These are phyloP conservation scores for Chrysolina americana DNA, from an alignment of 2,888 invertebrate species.

Conservation along the genomic window DNA sequence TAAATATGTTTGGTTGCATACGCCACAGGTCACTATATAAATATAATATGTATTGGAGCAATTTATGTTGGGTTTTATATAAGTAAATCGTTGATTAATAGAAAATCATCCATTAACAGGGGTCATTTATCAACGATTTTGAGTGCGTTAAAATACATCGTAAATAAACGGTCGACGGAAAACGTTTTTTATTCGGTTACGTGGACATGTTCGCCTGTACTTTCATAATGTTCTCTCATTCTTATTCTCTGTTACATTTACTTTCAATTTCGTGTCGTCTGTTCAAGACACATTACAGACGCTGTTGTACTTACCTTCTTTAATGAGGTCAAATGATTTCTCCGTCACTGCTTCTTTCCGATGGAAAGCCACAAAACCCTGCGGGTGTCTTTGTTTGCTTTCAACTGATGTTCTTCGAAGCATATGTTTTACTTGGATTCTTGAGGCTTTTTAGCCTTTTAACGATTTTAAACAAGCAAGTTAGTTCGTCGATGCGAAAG, in stretches of 20 bases:
- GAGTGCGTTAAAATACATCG: too few relatives aligned
- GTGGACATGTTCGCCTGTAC: too few relatives aligned
- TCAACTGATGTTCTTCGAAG: not conserved
- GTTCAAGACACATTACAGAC: not conserved
- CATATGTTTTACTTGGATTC: conserved; percentile 7
- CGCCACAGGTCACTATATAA: too few relatives aligned
- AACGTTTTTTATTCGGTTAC: too few relatives aligned
- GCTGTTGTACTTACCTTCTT: not conserved
- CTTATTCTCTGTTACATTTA: not conserved
- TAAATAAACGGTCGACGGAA: too few relatives aligned
- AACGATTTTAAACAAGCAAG: conserved; percentile 8
- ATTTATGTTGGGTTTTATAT: too few relatives aligned
- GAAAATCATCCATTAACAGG: too few relatives aligned
- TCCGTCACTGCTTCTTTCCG: not conserved
- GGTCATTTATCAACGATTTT: too few relatives aligned
- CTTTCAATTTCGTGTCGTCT: not conserved
- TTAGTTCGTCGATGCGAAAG: not conserved
- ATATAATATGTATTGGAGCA: too few relatives aligned
- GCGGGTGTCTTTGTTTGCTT: not conserved
- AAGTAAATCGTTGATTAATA: too few relatives aligned
- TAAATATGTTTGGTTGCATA: too few relatives aligned
- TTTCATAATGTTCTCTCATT: too few relatives aligned
- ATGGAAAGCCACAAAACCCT: not conserved
- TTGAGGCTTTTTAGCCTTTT: not conserved
- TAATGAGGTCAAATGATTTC: conserved; percentile 4